Base-by-base conservation (phyloP, 2,888 invertebrate species). In the Euplexia lucipara region DNA sequence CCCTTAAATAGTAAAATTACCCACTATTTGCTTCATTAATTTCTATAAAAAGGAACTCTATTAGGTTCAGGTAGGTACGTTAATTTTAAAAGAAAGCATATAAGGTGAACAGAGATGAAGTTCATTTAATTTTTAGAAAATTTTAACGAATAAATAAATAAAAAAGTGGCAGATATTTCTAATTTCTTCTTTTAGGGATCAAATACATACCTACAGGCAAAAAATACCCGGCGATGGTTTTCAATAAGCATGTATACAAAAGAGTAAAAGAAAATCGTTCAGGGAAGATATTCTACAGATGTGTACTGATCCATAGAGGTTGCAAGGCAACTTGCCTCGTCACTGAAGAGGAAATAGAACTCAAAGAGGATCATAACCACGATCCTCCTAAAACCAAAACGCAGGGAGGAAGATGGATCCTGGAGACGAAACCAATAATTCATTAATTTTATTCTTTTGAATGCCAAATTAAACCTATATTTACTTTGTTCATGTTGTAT, bases 231-330 rank as follows among this genome's bases (percentile, higher is more conserved):
- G 44, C 87, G 3, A 78, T 90, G 83, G 66, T 86, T 6, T 63
- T 85, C 22, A 75, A 83, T 14, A 72, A 82, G 0, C 82, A 84
- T 52, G 81, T 84, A 0, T 90, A 89, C 71, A 89, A 90, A 56
- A 77, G 83, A 18, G 79, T 87, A 0, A 87, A 82, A 59, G 67
- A 73, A 41, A 86, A 88, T 63, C 72, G 74, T n/a, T 78, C 76
- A 0, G 89, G 89, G 7, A 85, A 83, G 53, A 75, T 86, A 1
- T 84, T 84, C 59, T 89, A 88, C 83, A 78, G 84, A 34, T 90
- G 90, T 52, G 84, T 85, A 7, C 82, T 84, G 71, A 71, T 80
- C 0, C 89, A 90, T 47, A 76, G 80, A 2, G 89, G 90, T 0
- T 90, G 90, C 59, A 79, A 51, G 20, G 82, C 85, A 3, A 77